A percentile compares a stretch with the other conserved stretches of the same genome.
phyloP scores from a whole-genome alignment of 2,113 vertebrate genomes.

The Xiphophorus maculatus region DNA sequence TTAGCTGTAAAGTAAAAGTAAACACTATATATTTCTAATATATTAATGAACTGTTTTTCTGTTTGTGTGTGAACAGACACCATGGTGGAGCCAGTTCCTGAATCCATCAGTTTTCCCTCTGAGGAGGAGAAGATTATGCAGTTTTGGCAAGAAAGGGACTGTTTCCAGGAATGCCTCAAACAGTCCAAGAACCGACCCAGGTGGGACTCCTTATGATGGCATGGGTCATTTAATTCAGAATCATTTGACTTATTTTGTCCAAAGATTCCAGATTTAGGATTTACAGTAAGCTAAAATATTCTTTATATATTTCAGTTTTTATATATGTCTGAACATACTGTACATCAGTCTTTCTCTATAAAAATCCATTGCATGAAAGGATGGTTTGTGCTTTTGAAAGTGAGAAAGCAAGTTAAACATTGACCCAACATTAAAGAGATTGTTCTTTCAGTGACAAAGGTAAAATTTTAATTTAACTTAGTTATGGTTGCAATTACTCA shows the following conservation, averaged over 20 bases:
- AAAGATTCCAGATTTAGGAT: not conserved
- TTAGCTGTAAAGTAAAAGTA: no score
- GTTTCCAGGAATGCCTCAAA: slow-evolving; percentile 94
- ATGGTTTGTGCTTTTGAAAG: not conserved
- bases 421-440: no score
- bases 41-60: not conserved
- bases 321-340: not conserved
- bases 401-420: not conserved
- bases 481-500: not conserved
- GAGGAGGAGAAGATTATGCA: slow-evolving; percentile 91
- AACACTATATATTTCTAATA: no score
- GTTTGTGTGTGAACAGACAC: slow-evolving; percentile 36
- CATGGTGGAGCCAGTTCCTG: slow-evolving; percentile 93
- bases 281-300: not conserved
- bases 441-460: no score
- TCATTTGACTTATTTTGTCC: no score
- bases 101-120: slow-evolving; percentile 89
- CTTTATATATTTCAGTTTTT: not conserved
- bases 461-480: no score
- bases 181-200: slow-evolving; percentile 92
- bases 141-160: slow-evolving; percentile 88
- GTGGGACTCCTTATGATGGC: slow-evolving; percentile 73
- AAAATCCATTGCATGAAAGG: not conserved
- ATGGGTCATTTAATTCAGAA: no score
- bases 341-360: not conserved